A percentile compares a stretch with the other conserved stretches of the same genome.
Conservation (phyloP, 1,140 invertebrate species). For the Drosophila tristis region DNA sequence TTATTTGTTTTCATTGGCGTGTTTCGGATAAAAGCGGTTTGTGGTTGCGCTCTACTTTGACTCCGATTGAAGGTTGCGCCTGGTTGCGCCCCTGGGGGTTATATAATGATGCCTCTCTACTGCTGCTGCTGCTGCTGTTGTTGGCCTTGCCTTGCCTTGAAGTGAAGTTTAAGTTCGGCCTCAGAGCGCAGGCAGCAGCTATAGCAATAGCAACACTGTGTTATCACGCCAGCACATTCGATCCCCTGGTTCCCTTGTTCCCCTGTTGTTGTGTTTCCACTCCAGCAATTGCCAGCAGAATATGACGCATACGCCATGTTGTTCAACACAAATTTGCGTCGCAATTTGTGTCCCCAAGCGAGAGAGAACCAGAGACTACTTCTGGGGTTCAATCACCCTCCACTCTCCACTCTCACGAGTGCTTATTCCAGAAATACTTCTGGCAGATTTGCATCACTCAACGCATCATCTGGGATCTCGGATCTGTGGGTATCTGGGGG, state of each 20-base stretch:
- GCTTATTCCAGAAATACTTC: constrained; percentile 1
- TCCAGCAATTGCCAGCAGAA: constrained; percentile 13
- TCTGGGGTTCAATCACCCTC: constrained; percentile 43
- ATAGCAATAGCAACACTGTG: no score
- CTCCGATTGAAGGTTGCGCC: constrained; percentile 53
- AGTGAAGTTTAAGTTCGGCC: constrained; percentile 6
- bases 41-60: constrained; percentile 41
- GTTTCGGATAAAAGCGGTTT: constrained; percentile 30
- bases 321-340: constrained; percentile 40
- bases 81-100: constrained; percentile 43
- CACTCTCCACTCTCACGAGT: not conserved
- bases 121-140: constrained; percentile 4
- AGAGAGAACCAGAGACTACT: not conserved
- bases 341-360: constrained; percentile 39
- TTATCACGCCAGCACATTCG: no score
- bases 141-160: constrained; percentile 29
- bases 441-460: constrained; percentile 2
- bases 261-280: not conserved
- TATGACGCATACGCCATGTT: constrained; percentile 60
- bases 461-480: no score
- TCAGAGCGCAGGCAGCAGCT: not conserved
- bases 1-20: not conserved
- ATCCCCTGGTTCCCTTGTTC: no score
- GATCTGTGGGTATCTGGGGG: no score
- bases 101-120: constrained; percentile 46